Evolutionary conservation across 2,888 invertebrate species (phyloP).

Genomic region (Volucella inflata): DNA sequence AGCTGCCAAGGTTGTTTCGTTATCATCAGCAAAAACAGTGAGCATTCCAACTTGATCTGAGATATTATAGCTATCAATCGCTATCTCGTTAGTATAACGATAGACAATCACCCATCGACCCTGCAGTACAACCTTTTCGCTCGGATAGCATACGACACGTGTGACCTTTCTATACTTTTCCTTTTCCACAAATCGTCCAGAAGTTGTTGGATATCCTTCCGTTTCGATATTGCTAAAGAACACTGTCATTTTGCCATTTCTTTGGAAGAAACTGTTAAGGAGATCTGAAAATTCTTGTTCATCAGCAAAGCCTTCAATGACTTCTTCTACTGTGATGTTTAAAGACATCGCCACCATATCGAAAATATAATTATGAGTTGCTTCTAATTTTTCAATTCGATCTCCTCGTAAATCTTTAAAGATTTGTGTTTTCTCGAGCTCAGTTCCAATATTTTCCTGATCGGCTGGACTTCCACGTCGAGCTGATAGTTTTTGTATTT

Average conservation of each 20-base stretch:
- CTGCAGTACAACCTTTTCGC: constrained; percentile 85
- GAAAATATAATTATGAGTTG: constrained; percentile 87
- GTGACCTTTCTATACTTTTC: constrained; percentile 82
- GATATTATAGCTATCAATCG: constrained; percentile 88
- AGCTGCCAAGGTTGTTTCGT: constrained; percentile 77
- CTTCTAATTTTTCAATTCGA: constrained; percentile 78
- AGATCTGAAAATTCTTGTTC: constrained; percentile 86
- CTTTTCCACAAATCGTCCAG: constrained; percentile 80
- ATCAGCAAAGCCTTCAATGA: constrained; percentile 89
- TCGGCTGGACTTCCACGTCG: constrained; percentile 79
- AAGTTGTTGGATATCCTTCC: constrained; percentile 86
- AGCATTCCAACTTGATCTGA: constrained; percentile 83
- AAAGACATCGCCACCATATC: constrained; percentile 88
- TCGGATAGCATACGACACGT: constrained; percentile 87
- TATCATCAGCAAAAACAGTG: constrained; percentile 75
- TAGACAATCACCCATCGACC: constrained; percentile 89
- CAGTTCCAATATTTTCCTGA: constrained; percentile 79
- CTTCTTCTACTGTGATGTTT: constrained; percentile 87
- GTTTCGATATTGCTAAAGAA: constrained; percentile 88
- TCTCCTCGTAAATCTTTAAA: constrained; percentile 79
- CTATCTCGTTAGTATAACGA: constrained; percentile 86
- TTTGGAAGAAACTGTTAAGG: constrained; percentile 86
- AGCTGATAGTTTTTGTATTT: constrained; percentile 79
- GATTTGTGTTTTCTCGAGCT: constrained; percentile 77
- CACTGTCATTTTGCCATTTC: constrained; percentile 86